Evolutionary conservation across 2,888 invertebrate genomes (phyloP), one percentile per base, ranked within the genome.

Genomic region (Drosophila suboccidentalis): DNA sequence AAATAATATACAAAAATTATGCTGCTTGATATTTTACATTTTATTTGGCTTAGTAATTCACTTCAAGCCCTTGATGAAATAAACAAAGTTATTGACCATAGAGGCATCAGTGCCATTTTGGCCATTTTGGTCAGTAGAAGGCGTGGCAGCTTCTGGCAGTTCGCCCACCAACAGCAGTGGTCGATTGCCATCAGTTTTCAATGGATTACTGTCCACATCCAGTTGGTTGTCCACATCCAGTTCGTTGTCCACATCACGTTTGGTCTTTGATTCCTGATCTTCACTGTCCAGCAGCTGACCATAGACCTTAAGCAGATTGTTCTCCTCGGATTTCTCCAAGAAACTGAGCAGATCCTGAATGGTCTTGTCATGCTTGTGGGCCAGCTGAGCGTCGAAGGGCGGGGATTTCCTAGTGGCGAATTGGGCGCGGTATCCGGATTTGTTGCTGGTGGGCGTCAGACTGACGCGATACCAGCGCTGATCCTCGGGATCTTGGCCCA

Each of bases 401-500:
- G 89, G 87, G 4, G 63, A 49, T 19, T 67, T 66, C 2, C 89
- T 66, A 1, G 83, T 88, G 9, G 83, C 54, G 19, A 84, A 75
- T 49, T 80, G 71, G 5, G 78, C 85, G 0, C 66, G 76, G 49
- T 69, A 84, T 13, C 64, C 61, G 0, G 71, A 58, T 17, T 72
- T 80, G 43, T 60, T 59, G 6, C 15, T 39, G 11, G 71, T 74
- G 1, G 87, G 69, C 3, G 69, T 80, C 0, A 86, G 51, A 15
- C 85, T 75, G 11, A 89, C 88, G 3, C 85, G 87, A 51, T 75
- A 85, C 85, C 85, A 86, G 15, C 72, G 71, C 58, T 85, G 89
- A 72, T 87, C 80, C 5, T 69, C 44, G 1, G 89, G 82, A 50
- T 89, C 89, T 19, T 84, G 71, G 10, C 86, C 89, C 2, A 86